Evolutionary conservation across 2,888 invertebrate genomes (phyloP), one percentile per base, ranked within the genome.

Genomic region (Leptarthrus brevirostris): DNA sequence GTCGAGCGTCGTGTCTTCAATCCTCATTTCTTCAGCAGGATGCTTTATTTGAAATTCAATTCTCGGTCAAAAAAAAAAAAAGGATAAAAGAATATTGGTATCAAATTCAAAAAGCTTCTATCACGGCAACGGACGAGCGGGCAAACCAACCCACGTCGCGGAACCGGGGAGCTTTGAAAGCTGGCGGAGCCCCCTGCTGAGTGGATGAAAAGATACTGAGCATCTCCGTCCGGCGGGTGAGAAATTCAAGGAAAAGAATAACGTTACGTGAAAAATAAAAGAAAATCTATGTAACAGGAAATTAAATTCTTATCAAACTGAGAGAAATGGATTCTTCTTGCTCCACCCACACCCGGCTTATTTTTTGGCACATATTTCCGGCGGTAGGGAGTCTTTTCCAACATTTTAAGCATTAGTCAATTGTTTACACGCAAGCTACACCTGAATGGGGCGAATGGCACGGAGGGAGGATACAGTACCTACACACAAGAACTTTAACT

Each of bases 241-340:
- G 40, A 64, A 64, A 34, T 30, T 34, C 52, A 49, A 44, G 61
- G 30, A 34, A 16, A 49, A 73, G 49, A 66, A 52, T 49, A 47
- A 40, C 24, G 54, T 71, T 71, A 36, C 56, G 56, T 71, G 71
- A 58, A 66, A 74, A 74, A 74, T 72, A 74, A 71, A 71, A 56
- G 56, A 76, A 74, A 74, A 72, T 70, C 61, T 71, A 40, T 74
- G 74, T 73, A 76, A 76, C 76, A 76, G 76, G 76, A 76, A 76
- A 76, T 76, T 76, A 76, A 76, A 76, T 76, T 74, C 74, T 76
- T 76, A 76, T 76, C 76, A 76, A 74, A 69, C 74, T 74, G 66
- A 56, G 71, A 74, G 74, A 71, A 75, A 74, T 72, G 61, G 61
- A 61, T 72, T 71, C 54, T 26, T 44, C 34, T 14, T 56, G 49